Conservation (phyloP, 2,797 vertebrate genomes). For the Borostomias antarcticus region DNA sequence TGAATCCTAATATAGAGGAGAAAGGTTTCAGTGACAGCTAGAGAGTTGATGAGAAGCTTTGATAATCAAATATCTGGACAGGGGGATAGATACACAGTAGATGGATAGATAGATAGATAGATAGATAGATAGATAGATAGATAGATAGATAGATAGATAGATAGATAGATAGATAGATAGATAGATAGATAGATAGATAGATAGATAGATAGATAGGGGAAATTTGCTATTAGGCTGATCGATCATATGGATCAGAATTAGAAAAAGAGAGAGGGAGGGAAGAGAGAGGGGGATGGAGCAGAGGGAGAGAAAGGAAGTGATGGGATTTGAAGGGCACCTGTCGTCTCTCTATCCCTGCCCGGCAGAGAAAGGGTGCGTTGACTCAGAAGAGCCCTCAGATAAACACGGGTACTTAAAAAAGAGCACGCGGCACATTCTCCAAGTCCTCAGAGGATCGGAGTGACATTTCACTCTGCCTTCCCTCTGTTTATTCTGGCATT, state of each 20-base stretch:
- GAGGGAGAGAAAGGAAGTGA: conserved; percentile 20
- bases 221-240: conserved; percentile 57
- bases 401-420: conserved; percentile 57
- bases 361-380: conserved; percentile 38
- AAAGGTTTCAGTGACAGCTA: conserved; percentile 23
- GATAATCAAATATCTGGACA: conserved; percentile 61
- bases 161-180: too few species aligned
- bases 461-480: conserved; percentile 66
- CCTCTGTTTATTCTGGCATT: conserved; percentile 65
- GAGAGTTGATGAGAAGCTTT: conserved; percentile 48
- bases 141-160: too few species aligned
- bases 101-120: too few species aligned
- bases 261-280: conserved; percentile 10
- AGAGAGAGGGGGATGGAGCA: conserved; percentile 40
- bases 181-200: too few species aligned
- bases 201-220: too few species aligned
- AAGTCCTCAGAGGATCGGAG: conserved; percentile 54
- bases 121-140: too few species aligned
- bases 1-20: conserved; percentile 46
- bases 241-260: conserved; percentile 41
- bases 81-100: too few species aligned
- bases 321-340: background rate
- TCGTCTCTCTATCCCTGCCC: background rate
- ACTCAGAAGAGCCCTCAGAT: conserved; percentile 50
- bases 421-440: conserved; percentile 47